Evolutionary conservation across 2,797 vertebrate genomes (phyloP).

Genomic region (Pampus argenteus): DNA sequence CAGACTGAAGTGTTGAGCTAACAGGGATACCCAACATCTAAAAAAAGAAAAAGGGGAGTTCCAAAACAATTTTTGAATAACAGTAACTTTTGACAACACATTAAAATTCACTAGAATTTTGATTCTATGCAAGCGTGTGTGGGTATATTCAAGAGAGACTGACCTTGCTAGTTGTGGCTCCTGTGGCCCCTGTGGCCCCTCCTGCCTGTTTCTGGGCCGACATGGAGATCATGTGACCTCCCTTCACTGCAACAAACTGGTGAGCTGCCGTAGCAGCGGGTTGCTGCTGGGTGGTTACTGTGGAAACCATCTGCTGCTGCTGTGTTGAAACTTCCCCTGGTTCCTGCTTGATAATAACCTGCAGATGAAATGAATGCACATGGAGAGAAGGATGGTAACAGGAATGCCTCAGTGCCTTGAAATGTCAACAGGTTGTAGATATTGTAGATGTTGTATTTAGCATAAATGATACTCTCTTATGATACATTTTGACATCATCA

Average conservation of each 20-base stretch:
- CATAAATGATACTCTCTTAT: background rate
- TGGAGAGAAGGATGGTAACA: constrained; percentile 1
- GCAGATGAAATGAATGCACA: constrained; percentile 38
- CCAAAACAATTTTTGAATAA: background rate
- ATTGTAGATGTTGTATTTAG: background rate
- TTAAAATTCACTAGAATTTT: background rate
- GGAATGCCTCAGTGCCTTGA: background rate
- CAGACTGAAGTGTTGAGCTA: constrained; percentile 91
- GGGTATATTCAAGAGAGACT: constrained; percentile 1
- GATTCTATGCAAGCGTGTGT: constrained; percentile 1
- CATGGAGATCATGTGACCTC: constrained; percentile 95
- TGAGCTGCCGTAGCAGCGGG: constrained; percentile 82
- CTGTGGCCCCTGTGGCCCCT: constrained; percentile 77
- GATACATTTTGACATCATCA: constrained; percentile 36
- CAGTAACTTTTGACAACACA: background rate
- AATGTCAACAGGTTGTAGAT: constrained; percentile 22
- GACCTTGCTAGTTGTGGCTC: constrained; percentile 89
- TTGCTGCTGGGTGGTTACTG: constrained; percentile 86
- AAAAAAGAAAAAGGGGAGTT: constrained; percentile 34
- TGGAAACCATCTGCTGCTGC: constrained; percentile 84
- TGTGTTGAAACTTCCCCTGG: constrained; percentile 92
- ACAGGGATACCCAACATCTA: constrained; percentile 95
- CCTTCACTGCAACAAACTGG: constrained; percentile 96
- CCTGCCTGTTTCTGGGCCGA: constrained; percentile 92
- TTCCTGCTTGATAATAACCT: constrained; percentile 99